Evolutionary conservation across 2,113 vertebrate genomes (phyloP).

Genomic region (Odocoileus hemionus): DNA sequence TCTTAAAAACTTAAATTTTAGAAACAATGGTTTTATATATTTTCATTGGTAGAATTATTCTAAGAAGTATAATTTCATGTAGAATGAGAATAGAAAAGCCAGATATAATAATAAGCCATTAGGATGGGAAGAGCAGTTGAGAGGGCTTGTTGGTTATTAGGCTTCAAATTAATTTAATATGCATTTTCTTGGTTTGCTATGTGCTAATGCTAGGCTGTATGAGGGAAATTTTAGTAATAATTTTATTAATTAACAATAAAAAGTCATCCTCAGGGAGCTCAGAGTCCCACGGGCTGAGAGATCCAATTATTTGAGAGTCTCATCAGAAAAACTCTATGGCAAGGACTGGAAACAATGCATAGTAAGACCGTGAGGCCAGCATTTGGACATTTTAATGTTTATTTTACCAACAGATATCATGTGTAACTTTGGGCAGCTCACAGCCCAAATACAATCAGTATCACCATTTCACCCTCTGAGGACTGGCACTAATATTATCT

Average conservation of each 20-base stretch:
- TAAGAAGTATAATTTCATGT: not conserved
- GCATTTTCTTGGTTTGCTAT: not conserved
- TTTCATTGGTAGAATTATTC: not conserved
- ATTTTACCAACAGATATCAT: not conserved
- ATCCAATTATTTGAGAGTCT: not conserved
- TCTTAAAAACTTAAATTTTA: not conserved
- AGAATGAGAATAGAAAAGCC: not conserved
- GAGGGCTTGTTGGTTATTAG: not conserved
- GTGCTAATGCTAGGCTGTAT: not conserved
- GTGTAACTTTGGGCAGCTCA: not conserved
- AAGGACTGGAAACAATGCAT: not conserved
- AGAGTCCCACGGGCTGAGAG: not conserved
- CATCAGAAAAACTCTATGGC: not conserved
- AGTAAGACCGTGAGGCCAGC: not conserved
- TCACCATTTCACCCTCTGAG: not conserved
- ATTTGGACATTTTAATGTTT: not conserved
- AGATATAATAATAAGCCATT: not conserved
- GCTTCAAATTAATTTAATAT: not conserved
- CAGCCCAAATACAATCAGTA: not conserved
- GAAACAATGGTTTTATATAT: not conserved
- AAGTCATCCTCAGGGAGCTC: not conserved
- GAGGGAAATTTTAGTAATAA: not conserved
- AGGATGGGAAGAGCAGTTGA: not conserved
- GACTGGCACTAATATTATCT: not conserved
- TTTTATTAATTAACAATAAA: not conserved